Base-by-base conservation (phyloP, 2,888 invertebrate species). In the Phyto melanocephala region DNA sequence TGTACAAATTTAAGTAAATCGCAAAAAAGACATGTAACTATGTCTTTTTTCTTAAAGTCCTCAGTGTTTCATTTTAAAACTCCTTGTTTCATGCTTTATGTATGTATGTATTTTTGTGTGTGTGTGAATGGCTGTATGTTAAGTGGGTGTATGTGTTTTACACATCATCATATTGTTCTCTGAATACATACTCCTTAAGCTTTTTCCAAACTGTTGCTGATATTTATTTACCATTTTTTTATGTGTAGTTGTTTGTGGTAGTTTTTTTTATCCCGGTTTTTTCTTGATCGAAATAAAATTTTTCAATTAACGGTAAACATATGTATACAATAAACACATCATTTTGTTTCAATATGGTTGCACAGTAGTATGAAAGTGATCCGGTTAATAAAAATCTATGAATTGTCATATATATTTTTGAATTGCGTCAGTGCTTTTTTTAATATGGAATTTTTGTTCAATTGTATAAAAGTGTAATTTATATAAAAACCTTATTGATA, bases 151-250 rank as follows among this genome's bases (percentile, higher is more conserved):
- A 47, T 33, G 54, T 63, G 63, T 56, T 24, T 45, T 45, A 45
- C 54, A 68, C 58, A 60, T 35, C 65, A 47, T 67, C 67, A 40
- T 45, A 24, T 62, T 60, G 50, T 72, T 17, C 65, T 52, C 33
- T 52, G 28, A 60, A 28, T 37, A 33, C 56, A 24, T 3, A 28
- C n/a, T 52, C 54, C 37, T 50, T 60, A 52, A 82, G 81, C 81
- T 80, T 77, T 80, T 76, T 28, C 67, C 47, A 75, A 82, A 82
- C 82, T 82, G 82, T 82, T 82, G 82, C 82, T 79, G 65, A 60
- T 79, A 58, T 79, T 80, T 83, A 67, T 76, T 76, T 83, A 76
- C 72, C 20, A 45, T 42, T 65, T 76, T n/a, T n/a, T n/a, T n/a
- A n/a, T n/a, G n/a, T n/a, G n/a, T n/a, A n/a, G n/a, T n/a, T n/a